Percentiles rank a stretch among this genome's conserved stretches.
These are phyloP conservation scores for Deroplatys truncata DNA, from an alignment of 2,888 invertebrate species.

Conservation along the genomic window DNA sequence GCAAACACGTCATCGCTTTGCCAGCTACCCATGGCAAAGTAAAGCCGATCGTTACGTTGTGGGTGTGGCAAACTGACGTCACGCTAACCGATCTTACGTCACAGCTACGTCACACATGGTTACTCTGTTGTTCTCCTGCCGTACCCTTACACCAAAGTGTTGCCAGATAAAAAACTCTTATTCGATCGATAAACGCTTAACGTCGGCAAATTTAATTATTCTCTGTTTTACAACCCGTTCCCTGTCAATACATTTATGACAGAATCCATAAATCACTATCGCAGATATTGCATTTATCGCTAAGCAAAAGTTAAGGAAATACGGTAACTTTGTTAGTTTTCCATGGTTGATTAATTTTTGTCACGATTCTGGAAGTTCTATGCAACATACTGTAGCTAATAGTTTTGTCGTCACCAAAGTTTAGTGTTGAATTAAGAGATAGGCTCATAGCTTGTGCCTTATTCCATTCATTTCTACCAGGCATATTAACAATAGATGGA, in stretches of 20 bases:
- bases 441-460: too few species aligned
- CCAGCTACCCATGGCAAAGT: background rate
- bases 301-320: too few species aligned
- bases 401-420: too few species aligned
- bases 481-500: too few species aligned
- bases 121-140: background rate
- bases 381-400: too few species aligned
- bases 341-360: too few species aligned
- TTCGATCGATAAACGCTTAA: background rate
- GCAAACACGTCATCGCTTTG: background rate
- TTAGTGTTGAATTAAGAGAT: too few species aligned
- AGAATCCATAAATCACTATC: too few species aligned
- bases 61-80: background rate
- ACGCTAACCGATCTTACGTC: background rate
- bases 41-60: background rate
- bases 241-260: background rate
- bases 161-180: background rate
- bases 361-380: accelerated
- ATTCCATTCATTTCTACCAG: too few species aligned
- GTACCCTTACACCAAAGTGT: background rate
- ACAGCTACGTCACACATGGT: background rate
- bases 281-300: too few species aligned
- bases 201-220: background rate
- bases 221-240: background rate
- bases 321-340: too few species aligned